Evolutionary conservation across 2,888 invertebrate genomes (phyloP).

Genomic region (Drosophila mettleri): DNA sequence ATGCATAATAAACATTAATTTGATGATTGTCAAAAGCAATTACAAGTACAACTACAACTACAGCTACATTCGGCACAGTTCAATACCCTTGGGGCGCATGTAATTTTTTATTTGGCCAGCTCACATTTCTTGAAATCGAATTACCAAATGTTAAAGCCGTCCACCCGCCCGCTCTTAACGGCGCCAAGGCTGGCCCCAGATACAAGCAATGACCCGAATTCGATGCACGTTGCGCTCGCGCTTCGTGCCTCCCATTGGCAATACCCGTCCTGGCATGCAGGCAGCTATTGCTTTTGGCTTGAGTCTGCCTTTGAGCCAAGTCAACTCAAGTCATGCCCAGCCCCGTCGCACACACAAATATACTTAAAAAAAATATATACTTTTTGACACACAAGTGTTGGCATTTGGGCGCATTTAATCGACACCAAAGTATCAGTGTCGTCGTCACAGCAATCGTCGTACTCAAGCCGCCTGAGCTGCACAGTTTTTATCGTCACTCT

Average conservation of each 20-base stretch:
- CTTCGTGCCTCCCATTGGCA: constrained; percentile 48
- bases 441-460: constrained; percentile 40
- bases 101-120: constrained; percentile 48
- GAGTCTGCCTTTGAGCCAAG: constrained; percentile 3
- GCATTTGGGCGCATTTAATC: constrained; percentile 71
- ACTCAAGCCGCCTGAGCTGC: constrained; percentile 54
- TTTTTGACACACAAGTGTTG: constrained; percentile 42
- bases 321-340: constrained; percentile 11
- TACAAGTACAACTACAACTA: constrained; percentile 21
- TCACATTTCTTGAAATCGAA: constrained; percentile 61
- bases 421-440: constrained; percentile 45
- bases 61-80: constrained; percentile 48
- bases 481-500: constrained; percentile 61
- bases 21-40: constrained; percentile 40
- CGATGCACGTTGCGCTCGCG: constrained; percentile 73
- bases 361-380: background rate
- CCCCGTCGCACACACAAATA: constrained; percentile 7
- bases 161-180: constrained; percentile 26
- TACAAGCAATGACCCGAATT: constrained; percentile 73
- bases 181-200: constrained; percentile 41
- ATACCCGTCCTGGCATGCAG: constrained; percentile 19
- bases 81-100: constrained; percentile 58
- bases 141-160: constrained; percentile 66
- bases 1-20: constrained; percentile 46
- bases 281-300: constrained; percentile 2